A percentile compares a stretch with the other conserved stretches of the same genome.
Conservation (phyloP, 2,888 invertebrate genomes). For the Elysia crispata region DNA sequence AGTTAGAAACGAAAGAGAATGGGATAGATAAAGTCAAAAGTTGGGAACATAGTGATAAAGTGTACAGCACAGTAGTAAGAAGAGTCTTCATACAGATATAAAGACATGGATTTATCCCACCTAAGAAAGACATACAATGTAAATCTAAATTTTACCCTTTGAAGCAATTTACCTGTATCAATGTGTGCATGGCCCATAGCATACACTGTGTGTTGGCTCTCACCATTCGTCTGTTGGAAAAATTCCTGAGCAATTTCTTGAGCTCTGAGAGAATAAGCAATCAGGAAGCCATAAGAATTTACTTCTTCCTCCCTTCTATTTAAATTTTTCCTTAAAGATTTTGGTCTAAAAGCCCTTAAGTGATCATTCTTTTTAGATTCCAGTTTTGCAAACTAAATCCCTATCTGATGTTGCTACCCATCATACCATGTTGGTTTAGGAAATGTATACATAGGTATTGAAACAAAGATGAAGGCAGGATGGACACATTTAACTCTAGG, state of each 20-base stretch:
- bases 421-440: too few relatives aligned
- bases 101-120: neutral
- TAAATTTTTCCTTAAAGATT: too few relatives aligned
- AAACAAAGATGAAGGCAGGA: too few relatives aligned
- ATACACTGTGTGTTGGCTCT: constrained; percentile 76
- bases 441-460: too few relatives aligned
- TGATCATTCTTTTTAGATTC: too few relatives aligned
- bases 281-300: neutral
- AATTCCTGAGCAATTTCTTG: constrained; percentile 76
- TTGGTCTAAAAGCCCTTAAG: too few relatives aligned
- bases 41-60: neutral
- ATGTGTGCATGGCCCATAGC: constrained; percentile 80
- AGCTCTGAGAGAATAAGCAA: constrained; percentile 63
- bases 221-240: constrained; percentile 77
- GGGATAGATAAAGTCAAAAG: too few relatives aligned
- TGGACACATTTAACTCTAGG: too few relatives aligned
- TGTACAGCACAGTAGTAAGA: neutral
- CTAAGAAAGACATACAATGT: neutral
- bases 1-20: too few relatives aligned
- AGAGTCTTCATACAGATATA: neutral
- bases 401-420: too few relatives aligned
- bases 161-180: constrained; percentile 76
- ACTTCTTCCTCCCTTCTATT: too few relatives aligned
- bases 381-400: too few relatives aligned
- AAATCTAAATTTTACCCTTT: neutral